Conservation (phyloP, 2,888 invertebrate species). For the Neocrepidodera transversa region DNA sequence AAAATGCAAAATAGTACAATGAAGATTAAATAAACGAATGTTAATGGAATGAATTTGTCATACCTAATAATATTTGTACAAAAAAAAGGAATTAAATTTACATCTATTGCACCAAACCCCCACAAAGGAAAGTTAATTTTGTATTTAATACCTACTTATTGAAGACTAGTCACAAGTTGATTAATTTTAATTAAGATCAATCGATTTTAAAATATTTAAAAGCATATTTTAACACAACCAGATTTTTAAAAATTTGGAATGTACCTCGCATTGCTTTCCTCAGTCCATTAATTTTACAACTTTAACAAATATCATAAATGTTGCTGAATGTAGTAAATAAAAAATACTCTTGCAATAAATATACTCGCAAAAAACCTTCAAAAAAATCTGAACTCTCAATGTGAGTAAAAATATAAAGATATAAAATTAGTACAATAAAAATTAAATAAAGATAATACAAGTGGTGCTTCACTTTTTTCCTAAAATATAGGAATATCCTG, state of each 20-base stretch:
- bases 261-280: slow-evolving; percentile 18
- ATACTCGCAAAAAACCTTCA: neutral
- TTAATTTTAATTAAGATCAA: slow-evolving; percentile 16
- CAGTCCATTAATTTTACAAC: neutral
- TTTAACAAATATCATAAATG: slow-evolving; percentile 2
- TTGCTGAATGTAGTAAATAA: slow-evolving; percentile 5
- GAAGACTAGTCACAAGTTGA: slow-evolving; percentile 14
- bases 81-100: slow-evolving; percentile 27
- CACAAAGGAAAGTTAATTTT: slow-evolving; percentile 42
- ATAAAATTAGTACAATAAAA: slow-evolving; percentile 14
- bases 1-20: slow-evolving; percentile 35
- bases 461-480: slow-evolving; percentile 1
- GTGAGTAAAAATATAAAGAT: slow-evolving; percentile 13
- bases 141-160: slow-evolving; percentile 43
- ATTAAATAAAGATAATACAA: slow-evolving; percentile 4
- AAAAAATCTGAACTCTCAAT: slow-evolving; percentile 10
- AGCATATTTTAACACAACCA: slow-evolving; percentile 2
- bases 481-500: slow-evolving; percentile 1
- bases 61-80: slow-evolving; percentile 28
- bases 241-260: slow-evolving; percentile 35
- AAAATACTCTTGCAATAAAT: slow-evolving; percentile 9
- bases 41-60: slow-evolving; percentile 29
- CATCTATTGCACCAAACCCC: slow-evolving; percentile 47
- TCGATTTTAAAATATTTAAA: slow-evolving; percentile 17
- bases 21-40: slow-evolving; percentile 10